These are phyloP conservation scores for Orius insidiosus DNA, from an alignment of 1,140 invertebrate genomes.

Conservation along the genomic window DNA sequence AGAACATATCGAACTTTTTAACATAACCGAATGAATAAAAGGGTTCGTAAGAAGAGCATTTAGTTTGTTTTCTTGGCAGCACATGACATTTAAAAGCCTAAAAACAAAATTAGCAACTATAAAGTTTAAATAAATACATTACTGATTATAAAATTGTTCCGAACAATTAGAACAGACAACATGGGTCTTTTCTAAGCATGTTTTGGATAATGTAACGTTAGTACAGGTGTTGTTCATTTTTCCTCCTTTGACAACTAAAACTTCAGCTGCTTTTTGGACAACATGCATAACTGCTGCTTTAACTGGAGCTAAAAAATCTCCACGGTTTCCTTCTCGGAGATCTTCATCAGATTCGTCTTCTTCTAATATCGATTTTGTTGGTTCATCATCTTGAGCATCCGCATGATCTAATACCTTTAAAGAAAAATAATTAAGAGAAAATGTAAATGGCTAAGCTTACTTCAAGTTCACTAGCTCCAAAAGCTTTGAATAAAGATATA, in stretches of 20 bases:
- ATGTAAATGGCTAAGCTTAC: too few relatives aligned
- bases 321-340: neutral
- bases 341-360: too few relatives aligned
- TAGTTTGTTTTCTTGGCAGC: slow-evolving; percentile 30
- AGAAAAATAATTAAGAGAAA: slow-evolving; percentile 9
- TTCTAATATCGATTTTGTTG: too few relatives aligned
- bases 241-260: slow-evolving; percentile 26
- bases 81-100: slow-evolving; percentile 44
- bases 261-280: slow-evolving; percentile 72
- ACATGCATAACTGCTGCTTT: slow-evolving; percentile 71
- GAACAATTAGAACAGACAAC: slow-evolving; percentile 52
- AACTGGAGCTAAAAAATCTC: slow-evolving; percentile 66
- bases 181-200: slow-evolving; percentile 41
- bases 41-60: slow-evolving; percentile 10
- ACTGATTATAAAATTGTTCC: slow-evolving; percentile 27
- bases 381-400: too few relatives aligned
- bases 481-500: slow-evolving; percentile 76
- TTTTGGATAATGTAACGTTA: slow-evolving; percentile 1
- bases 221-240: neutral
- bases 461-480: slow-evolving; percentile 81
- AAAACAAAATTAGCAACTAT: slow-evolving; percentile 28
- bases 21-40: slow-evolving; percentile 16
- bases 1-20: slow-evolving; percentile 5
- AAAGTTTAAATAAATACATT: slow-evolving; percentile 4
- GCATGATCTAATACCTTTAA: neutral